These are phyloP conservation scores for Macrosiphum euphorbiae DNA, from an alignment of 2,888 invertebrate genomes.

Conservation along the genomic window DNA sequence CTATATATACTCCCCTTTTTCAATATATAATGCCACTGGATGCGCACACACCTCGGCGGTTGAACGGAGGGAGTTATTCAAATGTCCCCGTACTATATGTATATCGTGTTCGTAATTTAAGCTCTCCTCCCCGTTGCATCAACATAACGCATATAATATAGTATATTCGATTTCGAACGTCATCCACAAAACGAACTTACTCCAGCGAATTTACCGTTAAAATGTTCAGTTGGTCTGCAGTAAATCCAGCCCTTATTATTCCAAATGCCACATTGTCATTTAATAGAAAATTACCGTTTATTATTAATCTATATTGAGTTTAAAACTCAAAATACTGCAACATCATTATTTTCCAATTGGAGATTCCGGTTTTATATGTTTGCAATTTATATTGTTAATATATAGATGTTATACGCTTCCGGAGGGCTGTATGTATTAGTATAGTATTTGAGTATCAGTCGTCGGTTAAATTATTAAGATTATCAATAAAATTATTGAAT, in stretches of 20 bases:
- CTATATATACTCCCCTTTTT: slow-evolving; percentile 48
- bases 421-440: not conserved
- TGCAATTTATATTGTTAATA: not conserved
- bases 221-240: not conserved
- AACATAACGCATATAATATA: not conserved
- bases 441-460: not conserved
- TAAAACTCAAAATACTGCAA: not conserved
- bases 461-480: not conserved
- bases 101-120: slow-evolving; percentile 61
- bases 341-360: not conserved
- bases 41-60: slow-evolving; percentile 38
- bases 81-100: slow-evolving; percentile 19
- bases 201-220: slow-evolving; percentile 2
- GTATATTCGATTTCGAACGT: slow-evolving; percentile 41
- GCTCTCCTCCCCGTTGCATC: slow-evolving; percentile 14
- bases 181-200: slow-evolving; percentile 32
- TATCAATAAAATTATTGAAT: not conserved
- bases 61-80: slow-evolving; percentile 50
- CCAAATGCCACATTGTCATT: not conserved
- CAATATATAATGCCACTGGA: slow-evolving; percentile 58
- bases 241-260: not conserved
- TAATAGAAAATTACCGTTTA: not conserved
- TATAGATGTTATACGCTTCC: not conserved
- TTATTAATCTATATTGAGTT: not conserved
- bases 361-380: not conserved